Conservation (phyloP, 2,113 vertebrate species). For the Malurus elegans region DNA sequence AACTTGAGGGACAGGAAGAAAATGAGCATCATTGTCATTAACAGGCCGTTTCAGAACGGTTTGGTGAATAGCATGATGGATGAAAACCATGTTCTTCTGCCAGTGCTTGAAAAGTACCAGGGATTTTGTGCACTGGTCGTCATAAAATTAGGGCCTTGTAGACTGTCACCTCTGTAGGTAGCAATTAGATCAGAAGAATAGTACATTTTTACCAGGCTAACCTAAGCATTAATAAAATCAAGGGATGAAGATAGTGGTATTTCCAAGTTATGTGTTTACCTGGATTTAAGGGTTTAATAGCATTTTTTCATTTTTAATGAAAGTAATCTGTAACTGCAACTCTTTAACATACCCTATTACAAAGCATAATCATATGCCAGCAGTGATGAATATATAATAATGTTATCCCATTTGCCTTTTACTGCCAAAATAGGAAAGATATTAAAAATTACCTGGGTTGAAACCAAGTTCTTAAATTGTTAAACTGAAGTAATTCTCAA, state of each 20-base stretch:
- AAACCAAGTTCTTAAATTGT: not conserved
- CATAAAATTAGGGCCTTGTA: constrained; percentile 1
- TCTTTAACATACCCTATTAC: not conserved
- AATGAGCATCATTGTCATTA: constrained; percentile 64
- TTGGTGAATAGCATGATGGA: constrained; percentile 27
- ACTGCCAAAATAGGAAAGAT: not conserved
- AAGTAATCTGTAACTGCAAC: not conserved
- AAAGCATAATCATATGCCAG: not conserved
- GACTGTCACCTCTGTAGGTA: not conserved
- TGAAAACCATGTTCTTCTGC: constrained; percentile 11
- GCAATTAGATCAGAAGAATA: not conserved
- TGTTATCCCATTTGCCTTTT: not conserved
- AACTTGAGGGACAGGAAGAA: constrained; percentile 57
- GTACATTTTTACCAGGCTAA: not conserved
- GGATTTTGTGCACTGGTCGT: not conserved
- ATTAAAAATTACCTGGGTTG: constrained; percentile 6
- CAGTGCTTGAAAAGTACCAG: not conserved
- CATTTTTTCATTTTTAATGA: constrained; percentile 11
- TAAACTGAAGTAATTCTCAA: not conserved
- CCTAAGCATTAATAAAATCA: not conserved
- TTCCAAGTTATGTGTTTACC: not conserved
- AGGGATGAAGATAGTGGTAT: not conserved
- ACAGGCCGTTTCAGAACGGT: not conserved
- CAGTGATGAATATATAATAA: not conserved
- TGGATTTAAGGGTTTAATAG: not conserved